Conservation (phyloP, 2,797 vertebrate species). For the Sebastes iracundus region DNA sequence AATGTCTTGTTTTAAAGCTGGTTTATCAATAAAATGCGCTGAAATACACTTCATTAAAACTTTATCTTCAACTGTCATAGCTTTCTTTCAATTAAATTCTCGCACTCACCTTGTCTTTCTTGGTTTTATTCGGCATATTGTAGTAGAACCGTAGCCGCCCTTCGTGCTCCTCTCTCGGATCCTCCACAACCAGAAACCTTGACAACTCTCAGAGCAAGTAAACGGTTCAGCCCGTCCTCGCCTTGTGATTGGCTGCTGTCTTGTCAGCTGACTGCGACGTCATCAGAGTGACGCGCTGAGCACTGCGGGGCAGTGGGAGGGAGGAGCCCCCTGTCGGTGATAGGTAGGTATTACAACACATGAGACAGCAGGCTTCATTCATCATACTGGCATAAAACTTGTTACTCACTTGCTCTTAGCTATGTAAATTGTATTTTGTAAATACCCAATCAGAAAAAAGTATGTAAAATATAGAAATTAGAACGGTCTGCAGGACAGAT, state of each 20-base stretch:
- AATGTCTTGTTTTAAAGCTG: not conserved
- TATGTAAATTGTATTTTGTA: not conserved
- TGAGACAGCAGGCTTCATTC: not conserved
- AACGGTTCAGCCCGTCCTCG: conserved; percentile 48
- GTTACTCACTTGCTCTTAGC: not conserved
- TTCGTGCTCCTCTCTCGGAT: conserved; percentile 65
- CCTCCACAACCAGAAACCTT: conserved; percentile 65
- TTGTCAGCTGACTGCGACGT: conserved; percentile 60
- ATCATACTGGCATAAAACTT: not conserved
- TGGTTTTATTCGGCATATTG: conserved; percentile 87
- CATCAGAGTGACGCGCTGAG: not conserved
- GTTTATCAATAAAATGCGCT: not conserved
- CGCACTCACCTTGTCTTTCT: conserved; percentile 86
- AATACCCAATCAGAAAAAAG: accelerated
- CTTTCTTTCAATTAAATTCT: accelerated
- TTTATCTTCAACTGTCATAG: accelerated
- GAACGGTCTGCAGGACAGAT: too few species aligned
- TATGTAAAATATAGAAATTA: too few species aligned
- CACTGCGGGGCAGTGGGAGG: accelerated
- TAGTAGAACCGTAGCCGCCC: conserved; percentile 70
- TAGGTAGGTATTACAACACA: not conserved
- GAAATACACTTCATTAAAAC: not conserved
- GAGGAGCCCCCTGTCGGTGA: conserved; percentile 36
- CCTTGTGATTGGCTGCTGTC: conserved; percentile 64
- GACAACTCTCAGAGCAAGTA: conserved; percentile 65